Conservation (phyloP, 1,140 invertebrate genomes). For the Bathynomus jamesi region DNA sequence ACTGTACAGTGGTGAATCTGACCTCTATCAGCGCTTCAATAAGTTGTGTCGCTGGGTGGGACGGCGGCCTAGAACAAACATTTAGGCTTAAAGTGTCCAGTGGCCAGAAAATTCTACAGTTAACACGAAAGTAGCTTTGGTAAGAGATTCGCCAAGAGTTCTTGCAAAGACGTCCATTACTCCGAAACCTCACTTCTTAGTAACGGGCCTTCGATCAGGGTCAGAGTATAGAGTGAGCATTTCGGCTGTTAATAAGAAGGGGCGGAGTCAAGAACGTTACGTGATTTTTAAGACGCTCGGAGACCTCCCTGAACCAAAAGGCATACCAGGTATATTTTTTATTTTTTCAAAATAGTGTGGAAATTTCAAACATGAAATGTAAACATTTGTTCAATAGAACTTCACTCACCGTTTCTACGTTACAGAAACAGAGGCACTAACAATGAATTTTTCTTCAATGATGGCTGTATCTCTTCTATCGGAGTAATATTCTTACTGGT, state of each 20-base stretch:
- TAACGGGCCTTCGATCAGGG: constrained; percentile 48
- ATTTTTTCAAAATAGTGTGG: not conserved
- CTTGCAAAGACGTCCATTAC: constrained; percentile 30
- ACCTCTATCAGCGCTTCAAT: constrained; percentile 71
- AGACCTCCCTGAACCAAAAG: not conserved
- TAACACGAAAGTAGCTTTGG: constrained; percentile 6
- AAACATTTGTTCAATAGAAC: not conserved
- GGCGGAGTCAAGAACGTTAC: constrained; percentile 51
- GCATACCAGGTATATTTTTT: not conserved
- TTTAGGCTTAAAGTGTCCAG: constrained; percentile 25
- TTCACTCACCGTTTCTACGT: not conserved
- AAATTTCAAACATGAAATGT: not conserved
- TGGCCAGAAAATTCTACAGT: constrained; percentile 12
- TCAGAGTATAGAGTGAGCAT: constrained; percentile 63
- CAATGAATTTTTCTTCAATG: not conserved
- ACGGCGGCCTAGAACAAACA: constrained; percentile 66
- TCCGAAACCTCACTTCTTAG: constrained; percentile 25
- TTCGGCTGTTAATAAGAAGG: constrained; percentile 79
- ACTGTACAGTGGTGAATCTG: constrained; percentile 74
- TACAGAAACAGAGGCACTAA: not conserved
- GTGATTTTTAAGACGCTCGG: not conserved
- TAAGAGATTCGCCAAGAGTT: constrained; percentile 22
- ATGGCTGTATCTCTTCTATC: not conserved
- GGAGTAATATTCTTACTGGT: not conserved
- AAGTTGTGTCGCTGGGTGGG: constrained; percentile 71